Percentiles rank a stretch among this genome's conserved stretches.
These are phyloP conservation scores for Tragelaphus oryx DNA, from an alignment of 2,797 vertebrate genomes.

Conservation along the genomic window DNA sequence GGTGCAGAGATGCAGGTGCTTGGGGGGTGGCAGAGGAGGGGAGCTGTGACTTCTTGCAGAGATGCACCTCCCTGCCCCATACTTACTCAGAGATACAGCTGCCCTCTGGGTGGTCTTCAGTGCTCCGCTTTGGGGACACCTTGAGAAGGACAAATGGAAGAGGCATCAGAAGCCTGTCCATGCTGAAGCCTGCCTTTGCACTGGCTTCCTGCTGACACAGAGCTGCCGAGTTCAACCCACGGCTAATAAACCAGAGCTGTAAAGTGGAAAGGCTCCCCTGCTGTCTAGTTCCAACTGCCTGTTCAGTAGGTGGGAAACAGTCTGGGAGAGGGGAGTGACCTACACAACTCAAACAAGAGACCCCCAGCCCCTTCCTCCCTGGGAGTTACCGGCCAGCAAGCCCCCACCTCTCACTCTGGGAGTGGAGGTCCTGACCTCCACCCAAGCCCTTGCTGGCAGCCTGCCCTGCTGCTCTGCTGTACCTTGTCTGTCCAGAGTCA, in stretches of 20 bases:
- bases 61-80: rapidly evolving
- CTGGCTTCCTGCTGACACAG: not conserved
- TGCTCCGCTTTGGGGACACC: conserved; percentile 52
- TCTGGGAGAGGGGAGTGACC: not conserved
- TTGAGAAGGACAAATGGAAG: conserved; percentile 58
- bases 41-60: not conserved
- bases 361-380: not conserved
- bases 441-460: not conserved
- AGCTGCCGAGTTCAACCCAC: not conserved
- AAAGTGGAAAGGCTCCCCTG: not conserved
- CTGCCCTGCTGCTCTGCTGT: not conserved
- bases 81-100: conserved; percentile 75
- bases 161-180: not conserved
- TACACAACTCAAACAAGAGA: not conserved
- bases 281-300: not conserved
- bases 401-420: not conserved
- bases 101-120: conserved; percentile 21
- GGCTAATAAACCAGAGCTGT: not conserved
- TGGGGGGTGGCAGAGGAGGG: too few species aligned
- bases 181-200: rapidly evolving
- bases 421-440: not conserved
- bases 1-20: not conserved
- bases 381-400: not conserved
- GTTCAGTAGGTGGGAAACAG: not conserved
- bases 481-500: not conserved